A percentile compares a stretch with the other conserved stretches of the same genome.
phyloP scores from a whole-genome alignment of 2,797 vertebrate genomes.

The Chelmon rostratus region DNA sequence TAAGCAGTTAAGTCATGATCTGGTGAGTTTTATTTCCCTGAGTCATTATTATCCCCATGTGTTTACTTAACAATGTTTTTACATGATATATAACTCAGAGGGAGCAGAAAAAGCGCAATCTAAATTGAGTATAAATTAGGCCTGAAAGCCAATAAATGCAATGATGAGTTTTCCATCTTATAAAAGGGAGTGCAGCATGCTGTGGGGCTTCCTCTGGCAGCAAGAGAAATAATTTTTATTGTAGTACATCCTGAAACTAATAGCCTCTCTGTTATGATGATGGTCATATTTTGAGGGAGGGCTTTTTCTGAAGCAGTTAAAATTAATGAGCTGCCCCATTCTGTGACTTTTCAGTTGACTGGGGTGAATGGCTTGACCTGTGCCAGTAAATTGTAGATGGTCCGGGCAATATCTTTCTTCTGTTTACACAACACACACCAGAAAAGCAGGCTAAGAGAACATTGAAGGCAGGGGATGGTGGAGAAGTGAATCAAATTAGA shows the following conservation, averaged over 20 bases:
- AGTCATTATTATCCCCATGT: constrained; percentile 60
- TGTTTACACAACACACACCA: constrained; percentile 34
- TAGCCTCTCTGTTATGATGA: constrained; percentile 60
- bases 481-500: constrained; percentile 21
- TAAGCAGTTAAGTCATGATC: constrained; percentile 59
- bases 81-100: constrained; percentile 38
- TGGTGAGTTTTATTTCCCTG: constrained; percentile 52
- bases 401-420: not conserved
- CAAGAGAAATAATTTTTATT: constrained; percentile 54
- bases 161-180: constrained; percentile 53
- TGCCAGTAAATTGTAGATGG: constrained; percentile 40
- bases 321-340: constrained; percentile 63
- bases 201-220: constrained; percentile 40
- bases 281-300: constrained; percentile 48
- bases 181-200: constrained; percentile 44
- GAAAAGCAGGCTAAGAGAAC: constrained; percentile 12
- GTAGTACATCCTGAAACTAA: constrained; percentile 58
- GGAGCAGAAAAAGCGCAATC: constrained; percentile 37
- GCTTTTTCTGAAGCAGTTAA: constrained; percentile 57
- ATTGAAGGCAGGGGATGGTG: not conserved
- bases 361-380: constrained; percentile 40
- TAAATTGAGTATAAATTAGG: constrained; percentile 64
- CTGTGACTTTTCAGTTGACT: constrained; percentile 36
- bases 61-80: constrained; percentile 66
- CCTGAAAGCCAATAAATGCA: constrained; percentile 65